phyloP scores from a whole-genome alignment of 2,797 vertebrate genomes.

The Cheirogaleus major region DNA sequence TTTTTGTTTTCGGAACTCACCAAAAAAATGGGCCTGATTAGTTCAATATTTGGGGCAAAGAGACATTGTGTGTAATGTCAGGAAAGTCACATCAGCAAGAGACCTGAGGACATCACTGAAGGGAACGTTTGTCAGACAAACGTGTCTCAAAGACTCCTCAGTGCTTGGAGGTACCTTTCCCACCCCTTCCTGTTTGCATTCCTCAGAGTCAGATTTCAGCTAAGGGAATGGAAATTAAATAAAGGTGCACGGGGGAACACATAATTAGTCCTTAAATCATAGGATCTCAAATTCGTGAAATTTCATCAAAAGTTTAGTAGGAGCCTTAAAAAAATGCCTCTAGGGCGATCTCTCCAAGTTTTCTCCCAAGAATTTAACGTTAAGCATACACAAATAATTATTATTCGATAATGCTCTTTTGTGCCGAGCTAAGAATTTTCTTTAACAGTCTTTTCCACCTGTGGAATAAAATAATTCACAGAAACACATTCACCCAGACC shows the following conservation, averaged over 20 bases:
- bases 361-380: constrained; percentile 40
- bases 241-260: constrained; percentile 66
- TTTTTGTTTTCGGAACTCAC: background rate
- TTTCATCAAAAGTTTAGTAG: constrained; percentile 54
- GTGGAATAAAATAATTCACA: constrained; percentile 27
- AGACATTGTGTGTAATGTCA: constrained; percentile 16
- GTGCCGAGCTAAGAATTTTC: background rate
- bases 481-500: background rate
- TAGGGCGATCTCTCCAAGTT: constrained; percentile 12
- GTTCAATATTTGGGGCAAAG: constrained; percentile 45
- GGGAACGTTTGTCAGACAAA: constrained; percentile 44
- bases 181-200: constrained; percentile 73
- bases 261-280: constrained; percentile 71
- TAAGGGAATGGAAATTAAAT: constrained; percentile 74
- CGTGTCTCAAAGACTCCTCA: constrained; percentile 29
- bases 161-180: background rate
- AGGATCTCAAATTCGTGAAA: constrained; percentile 63
- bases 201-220: constrained; percentile 72
- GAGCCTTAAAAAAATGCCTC: constrained; percentile 43
- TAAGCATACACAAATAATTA: constrained; percentile 51
- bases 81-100: constrained; percentile 9
- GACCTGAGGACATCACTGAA: background rate
- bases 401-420: constrained; percentile 36
- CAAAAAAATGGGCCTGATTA: background rate
- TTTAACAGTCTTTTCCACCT: constrained; percentile 39